A percentile compares a stretch with the other conserved stretches of the same genome.
These are phyloP conservation scores for Coecobrya sp. DNA, from an alignment of 2,888 invertebrate genomes.

Conservation along the genomic window DNA sequence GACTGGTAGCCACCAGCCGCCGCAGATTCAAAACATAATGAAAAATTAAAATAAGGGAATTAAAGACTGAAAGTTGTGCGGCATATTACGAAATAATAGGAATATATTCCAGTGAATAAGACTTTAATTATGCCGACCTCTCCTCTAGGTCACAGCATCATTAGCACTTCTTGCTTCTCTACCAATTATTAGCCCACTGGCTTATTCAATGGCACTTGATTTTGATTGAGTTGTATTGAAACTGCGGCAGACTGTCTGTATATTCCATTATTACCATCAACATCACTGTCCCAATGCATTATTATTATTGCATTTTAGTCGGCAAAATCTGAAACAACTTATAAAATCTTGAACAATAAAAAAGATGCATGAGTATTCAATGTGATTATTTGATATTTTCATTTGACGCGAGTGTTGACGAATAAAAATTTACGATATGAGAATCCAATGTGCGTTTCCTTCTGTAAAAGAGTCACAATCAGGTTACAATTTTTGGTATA, in stretches of 20 bases:
- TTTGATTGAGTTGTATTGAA: neutral
- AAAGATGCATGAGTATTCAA: constrained; percentile 18
- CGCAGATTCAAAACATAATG: too few species aligned
- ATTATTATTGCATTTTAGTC: constrained; percentile 10
- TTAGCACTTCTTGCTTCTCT: too few species aligned
- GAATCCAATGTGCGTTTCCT: neutral
- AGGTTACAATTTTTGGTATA: neutral
- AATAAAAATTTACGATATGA: neutral
- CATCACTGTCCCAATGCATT: neutral
- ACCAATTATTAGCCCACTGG: too few species aligned
- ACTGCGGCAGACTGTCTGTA: neutral
- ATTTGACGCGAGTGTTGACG: constrained; percentile 11
- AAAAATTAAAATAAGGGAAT: too few species aligned
- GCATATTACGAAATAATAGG: neutral
- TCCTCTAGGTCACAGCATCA: neutral
- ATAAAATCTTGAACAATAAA: constrained; percentile 23
- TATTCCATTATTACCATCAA: neutral
- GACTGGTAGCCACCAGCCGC: too few species aligned
- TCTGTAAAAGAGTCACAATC: neutral
- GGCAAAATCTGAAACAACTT: constrained; percentile 18
- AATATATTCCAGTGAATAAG: neutral
- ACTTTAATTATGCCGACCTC: neutral
- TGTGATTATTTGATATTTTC: constrained; percentile 41
- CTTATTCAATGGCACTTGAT: neutral
- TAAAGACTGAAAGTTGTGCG: neutral